A percentile compares a stretch with the other conserved stretches of the same genome.
These are phyloP conservation scores for Tribolium madens DNA, from an alignment of 1,140 invertebrate species.

Conservation along the genomic window DNA sequence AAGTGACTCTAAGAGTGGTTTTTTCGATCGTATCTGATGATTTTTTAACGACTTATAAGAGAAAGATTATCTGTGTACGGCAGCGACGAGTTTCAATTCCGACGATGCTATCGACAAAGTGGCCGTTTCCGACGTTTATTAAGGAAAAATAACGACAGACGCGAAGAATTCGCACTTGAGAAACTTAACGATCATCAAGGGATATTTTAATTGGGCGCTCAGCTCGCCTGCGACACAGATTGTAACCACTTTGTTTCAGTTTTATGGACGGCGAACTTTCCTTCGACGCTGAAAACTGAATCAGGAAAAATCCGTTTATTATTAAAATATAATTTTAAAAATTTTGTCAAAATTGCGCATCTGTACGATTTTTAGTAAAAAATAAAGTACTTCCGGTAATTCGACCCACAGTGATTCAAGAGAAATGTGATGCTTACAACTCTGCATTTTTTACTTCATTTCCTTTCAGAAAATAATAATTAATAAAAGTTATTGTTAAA, in stretches of 20 bases:
- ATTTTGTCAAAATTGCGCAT: too few relatives aligned
- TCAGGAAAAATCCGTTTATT: too few relatives aligned
- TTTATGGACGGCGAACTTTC: too few relatives aligned
- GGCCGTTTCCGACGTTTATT: slow-evolving; percentile 38
- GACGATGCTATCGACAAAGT: slow-evolving; percentile 36
- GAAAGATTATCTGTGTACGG: slow-evolving; percentile 43
- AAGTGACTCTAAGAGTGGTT: slow-evolving; percentile 15
- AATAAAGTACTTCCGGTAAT: too few relatives aligned
- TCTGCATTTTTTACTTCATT: too few relatives aligned
- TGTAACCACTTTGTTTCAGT: slow-evolving; percentile 15
- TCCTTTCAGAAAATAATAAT: too few relatives aligned
- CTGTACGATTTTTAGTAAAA: too few relatives aligned
- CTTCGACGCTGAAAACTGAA: too few relatives aligned
- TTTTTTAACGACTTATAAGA: slow-evolving; percentile 41
- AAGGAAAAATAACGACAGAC: slow-evolving; percentile 37
- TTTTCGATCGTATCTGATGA: slow-evolving; percentile 14
- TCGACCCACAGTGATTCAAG: too few relatives aligned
- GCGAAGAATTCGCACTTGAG: slow-evolving; percentile 28
- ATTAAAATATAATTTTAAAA: too few relatives aligned
- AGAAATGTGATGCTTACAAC: too few relatives aligned
- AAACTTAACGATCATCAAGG: slow-evolving; percentile 32
- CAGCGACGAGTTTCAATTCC: slow-evolving; percentile 28
- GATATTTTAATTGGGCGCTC: slow-evolving; percentile 31
- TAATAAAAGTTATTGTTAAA: too few relatives aligned
- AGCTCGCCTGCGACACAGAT: slow-evolving; percentile 11